Percentiles rank a stretch among this genome's conserved stretches.
These are phyloP conservation scores for Halichondria panicea DNA, from an alignment of 37 sponge, comb jelly and placozoan species.

Conservation along the genomic window DNA sequence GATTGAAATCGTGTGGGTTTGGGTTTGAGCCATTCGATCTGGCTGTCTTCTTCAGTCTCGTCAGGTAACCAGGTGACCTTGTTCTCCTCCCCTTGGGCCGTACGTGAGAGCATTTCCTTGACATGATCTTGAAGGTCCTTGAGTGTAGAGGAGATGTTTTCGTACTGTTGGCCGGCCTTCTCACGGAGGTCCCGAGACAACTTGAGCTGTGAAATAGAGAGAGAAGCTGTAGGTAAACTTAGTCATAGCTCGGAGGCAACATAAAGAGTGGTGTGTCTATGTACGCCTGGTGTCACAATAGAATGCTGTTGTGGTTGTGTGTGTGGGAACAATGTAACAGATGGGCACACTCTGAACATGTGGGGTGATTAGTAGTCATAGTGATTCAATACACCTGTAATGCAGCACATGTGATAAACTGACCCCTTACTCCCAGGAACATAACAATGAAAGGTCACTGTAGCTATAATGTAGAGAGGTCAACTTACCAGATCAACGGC, in stretches of 20 bases:
- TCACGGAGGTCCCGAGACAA: slow-evolving; percentile 40
- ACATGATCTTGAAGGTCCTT: slow-evolving; percentile 14
- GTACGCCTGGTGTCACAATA: too few species aligned
- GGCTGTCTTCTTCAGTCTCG: slow-evolving; percentile 13
- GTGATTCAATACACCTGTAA: too few species aligned
- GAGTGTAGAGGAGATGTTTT: slow-evolving; percentile 13
- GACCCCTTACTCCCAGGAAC: neutral
- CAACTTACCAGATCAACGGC: slow-evolving; percentile 57
- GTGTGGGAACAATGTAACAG: too few species aligned
- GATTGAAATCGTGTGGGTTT: slow-evolving; percentile 7
- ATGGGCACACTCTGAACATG: too few species aligned
- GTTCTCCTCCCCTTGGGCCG: neutral
- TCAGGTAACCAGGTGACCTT: slow-evolving; percentile 31
- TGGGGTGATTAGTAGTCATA: too few species aligned
- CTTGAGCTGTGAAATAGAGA: slow-evolving; percentile 36
- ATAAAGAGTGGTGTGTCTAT: too few species aligned
- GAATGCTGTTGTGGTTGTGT: too few species aligned
- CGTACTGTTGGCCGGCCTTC: slow-evolving; percentile 40
- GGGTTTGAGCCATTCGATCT: slow-evolving; percentile 37
- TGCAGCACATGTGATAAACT: too few species aligned
- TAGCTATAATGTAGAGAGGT: neutral
- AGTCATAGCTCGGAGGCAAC: too few species aligned
- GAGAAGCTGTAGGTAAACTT: neutral
- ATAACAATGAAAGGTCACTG: slow-evolving; percentile 5
- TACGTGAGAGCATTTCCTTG: slow-evolving; percentile 7